Conservation (phyloP, 2,113 vertebrate genomes). For the Zapus hudsonius region DNA sequence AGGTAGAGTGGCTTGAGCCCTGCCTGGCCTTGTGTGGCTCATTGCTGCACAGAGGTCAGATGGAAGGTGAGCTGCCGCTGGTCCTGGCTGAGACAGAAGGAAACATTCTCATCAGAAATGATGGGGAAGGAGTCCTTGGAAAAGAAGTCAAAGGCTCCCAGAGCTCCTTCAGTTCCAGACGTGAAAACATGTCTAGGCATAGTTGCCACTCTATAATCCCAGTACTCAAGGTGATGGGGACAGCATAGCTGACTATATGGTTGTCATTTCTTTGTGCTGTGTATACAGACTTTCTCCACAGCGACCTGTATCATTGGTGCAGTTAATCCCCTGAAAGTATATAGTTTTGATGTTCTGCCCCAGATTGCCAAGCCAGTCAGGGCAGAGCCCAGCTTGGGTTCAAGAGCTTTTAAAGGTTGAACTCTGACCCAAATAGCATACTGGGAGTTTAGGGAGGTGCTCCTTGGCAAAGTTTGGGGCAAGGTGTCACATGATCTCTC, state of each 20-base stretch:
- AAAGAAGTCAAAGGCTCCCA: background rate
- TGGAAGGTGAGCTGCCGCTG: background rate
- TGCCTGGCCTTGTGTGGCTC: background rate
- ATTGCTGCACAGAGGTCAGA: background rate
- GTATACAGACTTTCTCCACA: background rate
- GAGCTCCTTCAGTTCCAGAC: accelerated
- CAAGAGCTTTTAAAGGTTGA: background rate
- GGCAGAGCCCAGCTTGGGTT: background rate
- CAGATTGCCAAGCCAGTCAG: background rate
- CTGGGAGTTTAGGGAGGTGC: background rate
- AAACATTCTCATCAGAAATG: background rate
- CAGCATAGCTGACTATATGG: no score
- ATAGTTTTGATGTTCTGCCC: background rate
- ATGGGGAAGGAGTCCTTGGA: no score
- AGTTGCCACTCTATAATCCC: background rate
- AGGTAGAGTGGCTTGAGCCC: background rate
- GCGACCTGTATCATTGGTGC: accelerated
- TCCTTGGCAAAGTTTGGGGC: background rate
- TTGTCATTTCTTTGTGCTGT: background rate
- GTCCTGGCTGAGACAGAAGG: background rate
- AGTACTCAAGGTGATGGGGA: background rate
- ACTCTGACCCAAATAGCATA: no score
- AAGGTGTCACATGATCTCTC: background rate
- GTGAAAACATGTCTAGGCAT: background rate
- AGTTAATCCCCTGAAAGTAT: background rate